Evolutionary conservation across 1,140 invertebrate genomes (phyloP).

Genomic region (Chlorops oryzae): DNA sequence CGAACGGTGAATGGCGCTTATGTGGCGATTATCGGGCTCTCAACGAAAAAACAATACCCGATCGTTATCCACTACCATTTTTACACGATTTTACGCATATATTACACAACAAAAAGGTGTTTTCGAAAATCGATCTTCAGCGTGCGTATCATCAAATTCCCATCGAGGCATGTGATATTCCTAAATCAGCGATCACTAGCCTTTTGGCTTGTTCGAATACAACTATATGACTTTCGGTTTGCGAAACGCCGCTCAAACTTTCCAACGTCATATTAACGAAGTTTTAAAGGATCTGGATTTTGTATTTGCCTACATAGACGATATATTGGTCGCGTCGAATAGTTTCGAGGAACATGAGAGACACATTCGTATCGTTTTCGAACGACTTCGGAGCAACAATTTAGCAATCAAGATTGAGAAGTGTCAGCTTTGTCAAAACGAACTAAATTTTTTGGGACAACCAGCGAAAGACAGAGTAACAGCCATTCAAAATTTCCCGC

Average conservation of each 20-base stretch:
- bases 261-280: constrained; percentile 1
- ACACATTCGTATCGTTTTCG: neutral
- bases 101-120: constrained; percentile 16
- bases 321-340: no score
- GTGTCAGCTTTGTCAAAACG: neutral
- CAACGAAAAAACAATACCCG: constrained; percentile 46
- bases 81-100: neutral
- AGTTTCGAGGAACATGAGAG: constrained; percentile 1
- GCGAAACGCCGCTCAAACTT: constrained; percentile 7
- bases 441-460: neutral
- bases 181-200: constrained; percentile 10
- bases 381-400: neutral
- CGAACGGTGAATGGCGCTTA: constrained; percentile 33
- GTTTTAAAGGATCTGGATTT: neutral
- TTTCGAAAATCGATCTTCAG: constrained; percentile 6
- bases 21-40: constrained; percentile 49
- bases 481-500: constrained; percentile 23
- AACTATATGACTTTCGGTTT: constrained; percentile 13
- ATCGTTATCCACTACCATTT: constrained; percentile 14
- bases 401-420: neutral
- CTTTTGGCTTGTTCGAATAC: constrained; percentile 5
- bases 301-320: neutral
- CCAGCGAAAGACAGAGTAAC: constrained; percentile 7
- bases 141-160: constrained; percentile 49
- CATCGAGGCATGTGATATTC: neutral